Evolutionary conservation across 2,888 invertebrate species (phyloP).

Genomic region (Noctua fimbriata): DNA sequence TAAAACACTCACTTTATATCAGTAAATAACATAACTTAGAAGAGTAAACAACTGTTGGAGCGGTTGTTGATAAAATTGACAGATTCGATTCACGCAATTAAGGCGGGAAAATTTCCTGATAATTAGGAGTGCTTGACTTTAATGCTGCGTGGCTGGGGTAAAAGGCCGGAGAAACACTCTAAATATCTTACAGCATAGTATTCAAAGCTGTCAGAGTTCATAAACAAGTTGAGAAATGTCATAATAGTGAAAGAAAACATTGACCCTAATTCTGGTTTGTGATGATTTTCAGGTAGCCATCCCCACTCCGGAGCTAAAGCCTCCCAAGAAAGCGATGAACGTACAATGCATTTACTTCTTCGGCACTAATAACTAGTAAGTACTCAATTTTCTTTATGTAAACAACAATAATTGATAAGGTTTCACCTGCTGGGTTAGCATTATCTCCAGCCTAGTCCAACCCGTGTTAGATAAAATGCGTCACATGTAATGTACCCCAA

Average conservation of each 20-base stretch:
- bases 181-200: background rate
- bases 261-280: conserved; percentile 72
- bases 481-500: too few species aligned
- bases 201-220: conserved; percentile 6
- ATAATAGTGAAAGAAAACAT: conserved; percentile 51
- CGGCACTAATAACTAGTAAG: conserved; percentile 98
- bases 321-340: conserved; percentile 93
- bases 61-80: conserved; percentile 64
- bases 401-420: conserved; percentile 31
- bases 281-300: conserved; percentile 93
- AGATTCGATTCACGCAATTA: conserved; percentile 59
- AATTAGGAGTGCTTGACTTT: conserved; percentile 62
- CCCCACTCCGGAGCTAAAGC: conserved; percentile 94
- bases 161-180: conserved; percentile 21
- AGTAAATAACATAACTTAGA: conserved; percentile 28
- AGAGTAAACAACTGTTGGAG: conserved; percentile 53
- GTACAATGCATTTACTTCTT: conserved; percentile 97
- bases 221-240: conserved; percentile 40
- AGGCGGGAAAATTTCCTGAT: conserved; percentile 79
- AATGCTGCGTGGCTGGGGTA: conserved; percentile 58
- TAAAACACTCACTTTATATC: conserved; percentile 31
- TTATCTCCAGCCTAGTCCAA: background rate
- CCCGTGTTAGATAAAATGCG: background rate
- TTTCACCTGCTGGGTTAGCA: conserved; percentile 13
- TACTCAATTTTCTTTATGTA: conserved; percentile 70